These are phyloP conservation scores for Caenorhabditis sp. DNA, from an alignment of 2,888 invertebrate genomes.

Conservation along the genomic window DNA sequence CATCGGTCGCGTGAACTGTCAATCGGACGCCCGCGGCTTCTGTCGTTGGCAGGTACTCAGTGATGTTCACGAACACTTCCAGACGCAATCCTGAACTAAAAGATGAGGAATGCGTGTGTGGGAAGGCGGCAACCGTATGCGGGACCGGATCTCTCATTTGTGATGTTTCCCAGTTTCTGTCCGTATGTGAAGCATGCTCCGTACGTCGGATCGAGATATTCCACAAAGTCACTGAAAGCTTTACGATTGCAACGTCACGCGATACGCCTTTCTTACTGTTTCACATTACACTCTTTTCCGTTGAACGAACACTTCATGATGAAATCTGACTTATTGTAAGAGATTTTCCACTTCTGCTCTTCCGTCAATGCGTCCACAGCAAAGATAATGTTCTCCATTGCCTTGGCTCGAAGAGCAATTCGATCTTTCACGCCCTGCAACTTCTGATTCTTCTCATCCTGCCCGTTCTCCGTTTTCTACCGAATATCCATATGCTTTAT, in stretches of 20 bases:
- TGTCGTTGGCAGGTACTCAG: conserved; percentile 77
- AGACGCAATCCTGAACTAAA: conserved; percentile 71
- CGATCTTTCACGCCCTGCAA: conserved; percentile 76
- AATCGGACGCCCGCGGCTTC: conserved; percentile 77
- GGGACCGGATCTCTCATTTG: conserved; percentile 76
- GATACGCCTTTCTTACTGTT: conserved; percentile 62
- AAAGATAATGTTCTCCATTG: conserved; percentile 78
- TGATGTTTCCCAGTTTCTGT: conserved; percentile 67
- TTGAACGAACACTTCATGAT: conserved; percentile 78
- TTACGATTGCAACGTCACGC: neutral
- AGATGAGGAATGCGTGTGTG: too few species aligned
- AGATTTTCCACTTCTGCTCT: conserved; percentile 60
- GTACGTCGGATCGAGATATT: conserved; percentile 75
- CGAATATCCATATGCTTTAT: conserved; percentile 73
- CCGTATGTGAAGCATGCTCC: conserved; percentile 79
- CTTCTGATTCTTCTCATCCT: neutral
- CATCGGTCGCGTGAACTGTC: conserved; percentile 75
- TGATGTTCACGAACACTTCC: conserved; percentile 77
- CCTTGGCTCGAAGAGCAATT: conserved; percentile 76
- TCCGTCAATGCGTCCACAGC: conserved; percentile 74
- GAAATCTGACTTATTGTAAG: conserved; percentile 70
- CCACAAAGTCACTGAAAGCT: conserved; percentile 77
- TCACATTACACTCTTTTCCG: conserved; percentile 76
- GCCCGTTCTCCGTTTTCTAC: conserved; percentile 7
- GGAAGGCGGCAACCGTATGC: conserved; percentile 74